Percentiles rank a stretch among this genome's conserved stretches.
Evolutionary conservation across 2,888 invertebrate genomes (phyloP).

Genomic region (Agriopis marginaria): DNA sequence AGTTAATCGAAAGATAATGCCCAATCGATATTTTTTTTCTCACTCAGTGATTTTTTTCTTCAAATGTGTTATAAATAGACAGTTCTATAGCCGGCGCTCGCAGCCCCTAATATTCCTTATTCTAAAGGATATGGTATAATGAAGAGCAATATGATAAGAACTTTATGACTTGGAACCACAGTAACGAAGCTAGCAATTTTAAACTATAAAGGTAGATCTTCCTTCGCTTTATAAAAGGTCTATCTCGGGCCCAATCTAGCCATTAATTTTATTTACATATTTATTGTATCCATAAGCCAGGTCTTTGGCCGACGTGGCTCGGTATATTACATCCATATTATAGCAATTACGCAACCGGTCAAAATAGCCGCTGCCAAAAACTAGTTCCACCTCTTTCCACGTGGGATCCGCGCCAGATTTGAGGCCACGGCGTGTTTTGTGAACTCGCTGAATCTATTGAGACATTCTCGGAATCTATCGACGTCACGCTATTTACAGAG

Average conservation of each 20-base stretch:
- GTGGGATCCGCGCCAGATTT: conserved; percentile 64
- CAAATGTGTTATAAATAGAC: too few species aligned
- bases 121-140: conserved; percentile 9
- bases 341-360: conserved; percentile 72
- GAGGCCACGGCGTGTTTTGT: conserved; percentile 48
- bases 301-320: conserved; percentile 72
- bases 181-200: conserved; percentile 31
- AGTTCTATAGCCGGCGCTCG: too few species aligned
- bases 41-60: not conserved
- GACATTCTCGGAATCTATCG: conserved; percentile 37
- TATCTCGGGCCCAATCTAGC: conserved; percentile 53
- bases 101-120: not conserved
- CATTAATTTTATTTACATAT: conserved; percentile 78
- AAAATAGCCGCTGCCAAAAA: conserved; percentile 79
- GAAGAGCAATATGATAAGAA: not conserved
- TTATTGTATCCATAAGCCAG: conserved; percentile 72
- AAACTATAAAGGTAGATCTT: conserved; percentile 13
- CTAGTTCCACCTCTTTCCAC: conserved; percentile 67
- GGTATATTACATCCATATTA: conserved; percentile 32
- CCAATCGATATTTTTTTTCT: too few species aligned
- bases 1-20: too few species aligned
- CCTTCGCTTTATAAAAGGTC: conserved; percentile 23
- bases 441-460: conserved; percentile 39
- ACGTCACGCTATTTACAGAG: conserved; percentile 7
- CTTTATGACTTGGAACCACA: conserved; percentile 17